These are phyloP conservation scores for Rhynchonycteris naso DNA, from an alignment of 2,797 vertebrate species.

Conservation along the genomic window DNA sequence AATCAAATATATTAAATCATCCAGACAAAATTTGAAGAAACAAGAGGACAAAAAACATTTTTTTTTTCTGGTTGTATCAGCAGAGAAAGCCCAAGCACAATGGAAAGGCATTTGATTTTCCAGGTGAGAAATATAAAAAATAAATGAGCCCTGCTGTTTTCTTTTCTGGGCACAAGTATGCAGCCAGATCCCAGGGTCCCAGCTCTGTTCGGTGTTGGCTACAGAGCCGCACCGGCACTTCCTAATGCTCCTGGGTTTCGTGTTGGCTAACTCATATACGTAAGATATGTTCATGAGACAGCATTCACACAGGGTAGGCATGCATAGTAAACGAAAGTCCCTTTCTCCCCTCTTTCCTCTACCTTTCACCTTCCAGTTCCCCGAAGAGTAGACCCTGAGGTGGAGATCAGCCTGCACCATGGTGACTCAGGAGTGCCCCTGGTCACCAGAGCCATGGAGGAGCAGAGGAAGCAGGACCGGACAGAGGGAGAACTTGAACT, in stretches of 20 bases:
- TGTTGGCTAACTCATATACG: neutral
- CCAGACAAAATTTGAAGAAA: constrained; percentile 5
- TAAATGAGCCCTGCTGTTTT: neutral
- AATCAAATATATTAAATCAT: constrained; percentile 21
- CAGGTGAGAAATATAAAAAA: neutral
- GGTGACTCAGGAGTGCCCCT: neutral
- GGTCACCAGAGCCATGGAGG: neutral
- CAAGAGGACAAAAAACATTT: neutral
- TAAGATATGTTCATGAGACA: neutral
- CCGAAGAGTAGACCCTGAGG: neutral
- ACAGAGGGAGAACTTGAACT: neutral
- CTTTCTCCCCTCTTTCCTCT: neutral
- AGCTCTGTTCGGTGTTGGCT: neutral
- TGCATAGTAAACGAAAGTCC: neutral
- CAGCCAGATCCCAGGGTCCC: neutral
- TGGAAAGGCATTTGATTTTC: constrained; percentile 3
- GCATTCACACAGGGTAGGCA: neutral
- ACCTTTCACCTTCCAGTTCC: neutral
- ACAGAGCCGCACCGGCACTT: neutral
- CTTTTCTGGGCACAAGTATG: neutral
- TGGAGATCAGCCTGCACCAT: neutral
- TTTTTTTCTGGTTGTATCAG: neutral
- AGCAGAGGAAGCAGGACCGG: neutral
- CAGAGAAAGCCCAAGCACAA: neutral
- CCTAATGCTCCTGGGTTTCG: neutral